Percentiles rank a stretch among this genome's conserved stretches.
phyloP scores from a whole-genome alignment of 1,140 invertebrate genomes.

The Acyrthosiphon pisum region DNA sequence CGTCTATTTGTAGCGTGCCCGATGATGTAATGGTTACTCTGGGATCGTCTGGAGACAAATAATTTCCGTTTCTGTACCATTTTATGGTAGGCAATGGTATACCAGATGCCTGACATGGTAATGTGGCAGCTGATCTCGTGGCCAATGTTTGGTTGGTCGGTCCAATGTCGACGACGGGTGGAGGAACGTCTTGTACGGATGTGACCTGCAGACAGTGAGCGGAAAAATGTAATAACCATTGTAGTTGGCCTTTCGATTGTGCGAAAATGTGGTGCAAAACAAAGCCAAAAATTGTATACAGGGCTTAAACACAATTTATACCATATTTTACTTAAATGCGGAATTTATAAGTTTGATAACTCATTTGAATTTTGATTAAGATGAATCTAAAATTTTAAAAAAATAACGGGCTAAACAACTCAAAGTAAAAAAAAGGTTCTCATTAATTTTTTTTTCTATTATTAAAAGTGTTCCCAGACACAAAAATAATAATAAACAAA shows the following conservation, averaged over 20 bases:
- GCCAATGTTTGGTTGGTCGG: constrained; percentile 90
- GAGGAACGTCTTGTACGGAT: constrained; percentile 79
- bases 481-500: too few relatives aligned
- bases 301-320: neutral
- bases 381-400: neutral
- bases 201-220: constrained; percentile 67
- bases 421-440: neutral
- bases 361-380: neutral
- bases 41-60: constrained; percentile 63
- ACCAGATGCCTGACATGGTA: constrained; percentile 83
- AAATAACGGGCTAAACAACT: too few relatives aligned
- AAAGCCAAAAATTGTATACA: neutral
- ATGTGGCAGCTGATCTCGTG: constrained; percentile 76
- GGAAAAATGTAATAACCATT: neutral
- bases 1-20: constrained; percentile 82
- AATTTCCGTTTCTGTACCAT: constrained; percentile 83
- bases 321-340: neutral
- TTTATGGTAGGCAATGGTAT: constrained; percentile 74
- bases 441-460: neutral
- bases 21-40: constrained; percentile 70
- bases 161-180: constrained; percentile 88
- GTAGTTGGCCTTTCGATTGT: neutral
- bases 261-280: neutral
- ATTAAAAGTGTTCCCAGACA: too few relatives aligned
- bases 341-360: neutral